These are phyloP conservation scores for Phaonia tiefii DNA, from an alignment of 2,888 invertebrate genomes.

Conservation along the genomic window DNA sequence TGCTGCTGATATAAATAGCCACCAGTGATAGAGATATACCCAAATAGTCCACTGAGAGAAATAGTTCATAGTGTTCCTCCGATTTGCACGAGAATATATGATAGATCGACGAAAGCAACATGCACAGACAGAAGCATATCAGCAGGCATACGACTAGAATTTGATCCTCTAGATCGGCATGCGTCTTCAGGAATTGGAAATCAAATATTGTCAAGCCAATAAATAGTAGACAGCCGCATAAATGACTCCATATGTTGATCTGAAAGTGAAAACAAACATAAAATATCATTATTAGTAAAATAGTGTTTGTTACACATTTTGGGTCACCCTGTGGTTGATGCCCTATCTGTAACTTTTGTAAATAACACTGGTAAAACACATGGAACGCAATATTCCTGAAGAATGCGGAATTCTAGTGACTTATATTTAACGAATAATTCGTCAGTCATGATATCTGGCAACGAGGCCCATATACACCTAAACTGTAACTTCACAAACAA, in stretches of 20 bases:
- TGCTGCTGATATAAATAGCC: conserved; percentile 96
- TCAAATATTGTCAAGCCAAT: conserved; percentile 92
- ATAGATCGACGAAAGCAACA: conserved; percentile 94
- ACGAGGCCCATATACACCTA: too few species aligned
- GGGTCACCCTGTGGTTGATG: too few species aligned
- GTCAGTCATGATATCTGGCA: too few species aligned
- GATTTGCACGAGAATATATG: conserved; percentile 97
- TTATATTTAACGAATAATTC: too few species aligned
- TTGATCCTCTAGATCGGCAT: conserved; percentile 91
- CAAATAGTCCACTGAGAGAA: conserved; percentile 94
- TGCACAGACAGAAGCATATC: conserved; percentile 95
- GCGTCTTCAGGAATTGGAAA: conserved; percentile 88
- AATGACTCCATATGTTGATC: conserved; percentile 98
- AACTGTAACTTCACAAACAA: too few species aligned
- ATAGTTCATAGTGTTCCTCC: conserved; percentile 90
- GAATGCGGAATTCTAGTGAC: too few species aligned
- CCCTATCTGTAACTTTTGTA: too few species aligned
- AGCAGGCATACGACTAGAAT: conserved; percentile 91
- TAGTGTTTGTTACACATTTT: too few species aligned
- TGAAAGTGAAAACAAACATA: conserved; percentile 56
- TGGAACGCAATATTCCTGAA: too few species aligned
- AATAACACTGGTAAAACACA: too few species aligned
- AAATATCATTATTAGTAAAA: neutral
- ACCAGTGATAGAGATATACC: conserved; percentile 95
- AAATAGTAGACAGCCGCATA: conserved; percentile 92